Evolutionary conservation across 2,797 vertebrate genomes (phyloP).

Genomic region (Lophotriccus pileatus): DNA sequence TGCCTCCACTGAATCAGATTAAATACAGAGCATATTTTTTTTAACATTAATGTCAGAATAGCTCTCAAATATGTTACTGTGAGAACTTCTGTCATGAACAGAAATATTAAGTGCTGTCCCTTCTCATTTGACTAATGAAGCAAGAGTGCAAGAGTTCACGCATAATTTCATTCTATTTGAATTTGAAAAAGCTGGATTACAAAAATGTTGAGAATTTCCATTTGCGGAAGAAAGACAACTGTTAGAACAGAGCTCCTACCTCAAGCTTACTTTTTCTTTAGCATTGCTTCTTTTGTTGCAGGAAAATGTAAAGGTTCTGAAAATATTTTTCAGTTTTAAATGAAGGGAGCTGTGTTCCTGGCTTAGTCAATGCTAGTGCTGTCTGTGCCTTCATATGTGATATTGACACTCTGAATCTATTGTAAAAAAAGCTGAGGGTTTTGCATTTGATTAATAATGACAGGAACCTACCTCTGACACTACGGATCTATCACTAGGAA

Average conservation of each 20-base stretch:
- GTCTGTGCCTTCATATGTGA: neutral
- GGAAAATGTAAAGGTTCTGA: neutral
- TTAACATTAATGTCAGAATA: neutral
- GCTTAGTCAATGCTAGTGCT: neutral
- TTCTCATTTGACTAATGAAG: constrained; percentile 13
- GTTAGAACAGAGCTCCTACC: neutral
- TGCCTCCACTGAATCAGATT: neutral
- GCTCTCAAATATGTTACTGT: neutral
- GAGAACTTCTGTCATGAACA: neutral
- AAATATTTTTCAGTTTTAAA: neutral
- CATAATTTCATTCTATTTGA: neutral
- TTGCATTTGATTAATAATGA: neutral
- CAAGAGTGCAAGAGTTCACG: neutral
- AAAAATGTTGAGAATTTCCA: neutral
- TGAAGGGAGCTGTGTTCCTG: neutral
- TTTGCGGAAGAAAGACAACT: neutral
- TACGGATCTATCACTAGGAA: neutral
- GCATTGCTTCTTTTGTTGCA: neutral
- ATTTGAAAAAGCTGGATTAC: neutral
- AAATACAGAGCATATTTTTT: neutral
- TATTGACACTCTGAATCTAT: neutral
- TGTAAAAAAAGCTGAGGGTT: neutral
- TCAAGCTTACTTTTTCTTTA: neutral
- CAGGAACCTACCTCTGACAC: neutral
- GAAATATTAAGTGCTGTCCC: neutral